Evolutionary conservation across 2,888 invertebrate genomes (phyloP), one percentile per base, ranked within the genome.

Genomic region (Rhorus exstirpatorius): DNA sequence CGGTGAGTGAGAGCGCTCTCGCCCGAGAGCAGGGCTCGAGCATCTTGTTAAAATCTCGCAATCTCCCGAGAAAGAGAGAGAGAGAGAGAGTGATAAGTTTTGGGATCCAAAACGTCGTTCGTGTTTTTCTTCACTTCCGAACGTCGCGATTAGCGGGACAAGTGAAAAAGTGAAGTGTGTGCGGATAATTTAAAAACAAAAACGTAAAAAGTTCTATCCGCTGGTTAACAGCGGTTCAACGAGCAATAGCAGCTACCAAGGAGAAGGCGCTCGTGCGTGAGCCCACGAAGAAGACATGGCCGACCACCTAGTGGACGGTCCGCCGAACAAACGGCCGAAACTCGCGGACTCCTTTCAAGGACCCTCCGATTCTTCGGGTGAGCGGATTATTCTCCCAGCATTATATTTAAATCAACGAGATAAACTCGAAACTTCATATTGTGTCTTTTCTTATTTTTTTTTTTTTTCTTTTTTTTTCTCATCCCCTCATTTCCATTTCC

Each of bases 261-360:
- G 67, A 80, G 70, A 83, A 76, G 83, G 79, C 68, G 83, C 83
- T 83, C 85, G 81, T 75, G 55, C 71, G 31, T 38, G 79, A 82
- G 85, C 86, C 86, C 86, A 87, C 86, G 60, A 17, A 87, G 90
- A 88, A 90, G 90, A 93, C 93, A 98, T 98, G 98, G 97, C 97
- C 95, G 98, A 98, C 96, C 97, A 97, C 95, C 96, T 97, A 94
- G 96, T 96, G 94, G 97, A 97, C 95, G 98, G 98, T 94, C 98
- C 98, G 96, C 98, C 98, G 94, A 97, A 96, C 93, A 98, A 98
- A 96, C 96, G 98, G 96, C 97, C 96, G 93, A 98, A 98, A 95
- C 96, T 98, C 94, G 94, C 95, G 93, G 96, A 97, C 94, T 95
- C 96, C 93, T 97, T 96, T 93, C 96, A 96, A 94, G 96, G 96